Base-by-base conservation (phyloP, 2,797 vertebrate species). In the Cyprinodon diabolis region DNA sequence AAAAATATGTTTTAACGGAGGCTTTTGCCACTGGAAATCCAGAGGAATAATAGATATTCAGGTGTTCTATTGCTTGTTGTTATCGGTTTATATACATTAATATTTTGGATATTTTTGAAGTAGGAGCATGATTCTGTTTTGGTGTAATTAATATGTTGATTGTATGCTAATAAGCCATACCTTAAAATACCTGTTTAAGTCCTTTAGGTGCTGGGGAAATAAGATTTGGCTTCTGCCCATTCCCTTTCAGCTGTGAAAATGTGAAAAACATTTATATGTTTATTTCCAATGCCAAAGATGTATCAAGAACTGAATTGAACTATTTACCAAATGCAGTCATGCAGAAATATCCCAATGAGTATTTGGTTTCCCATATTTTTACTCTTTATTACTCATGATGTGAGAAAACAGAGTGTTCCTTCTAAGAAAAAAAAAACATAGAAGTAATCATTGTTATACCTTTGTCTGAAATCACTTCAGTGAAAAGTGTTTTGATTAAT, bases 101-200 rank as follows among this genome's bases (percentile, higher is more conserved):
- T 30, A 30, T 30, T 30, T 30, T 30, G 30, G 30, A 30, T 30
- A 63, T 71, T 1, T 55, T n/a, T 19, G 49, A 19, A 47, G n/a
- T 55, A 47, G 19, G 35, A 13, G 12, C 4, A 23, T 45, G 8
- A 76, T 35, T 47, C 23, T 21, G 8, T 37, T 43, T 48, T 40
- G 17, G 23, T 63, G 30, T 15, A 45, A 54, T 48, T n/a, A 71
- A n/a, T 49, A 43, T 35, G 0, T 58, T 8, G 3, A 47, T 17
- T 77, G 30, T 11, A n/a, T 54, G 49, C 25, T 67, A 48, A 60
- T 60, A 25, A 62, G 72, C 25, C 14, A 62, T 10, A 45, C 63
- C 63, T 25, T 48, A 37, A 67, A 67, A 49, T 25, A 52, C 51
- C 47, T 74, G 12, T 45, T 12, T 6, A 8, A 43, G 40, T 43